Base-by-base conservation (phyloP, 2,888 invertebrate species). In the Eilema caniola region DNA sequence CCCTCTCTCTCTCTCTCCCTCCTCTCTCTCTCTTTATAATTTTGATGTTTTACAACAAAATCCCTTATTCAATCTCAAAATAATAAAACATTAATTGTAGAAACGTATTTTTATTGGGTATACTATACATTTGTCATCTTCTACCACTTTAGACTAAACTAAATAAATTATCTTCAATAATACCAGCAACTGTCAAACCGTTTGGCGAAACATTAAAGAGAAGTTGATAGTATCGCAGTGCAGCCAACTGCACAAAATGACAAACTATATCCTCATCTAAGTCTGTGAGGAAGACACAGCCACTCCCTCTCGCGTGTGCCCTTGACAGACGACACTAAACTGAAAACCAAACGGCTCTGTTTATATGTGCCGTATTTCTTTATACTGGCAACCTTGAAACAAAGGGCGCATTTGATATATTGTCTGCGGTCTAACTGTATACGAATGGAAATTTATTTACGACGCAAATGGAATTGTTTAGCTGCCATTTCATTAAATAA, bases 321-420 rank as follows among this genome's bases (percentile, higher is more conserved):
- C 66, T 60, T 37, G 24, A 28, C 28, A 20, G 60, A 28, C 25
- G 67, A 16, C 60, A 61, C 60, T 41, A 60, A 41, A 37, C 37
- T 25, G 41, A 25, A 24, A 62, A 41, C 41, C 25, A 62, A 67
- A 61, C 53, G 24, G 67, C n/a, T 68, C 61, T 33, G 67, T 68
- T 67, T 56, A 57, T 62, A 23, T 62, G 47, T 28, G 33, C 24
- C 33, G 23, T 56, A 53, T 62, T 56, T 14, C 53, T 31, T 62
- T 37, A 37, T 24, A 37, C 10, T 11, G 61, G 24, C 37, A 25
- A 56, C 62, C 56, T 62, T 37, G 62, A 24, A 24, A 47, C 62
- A 33, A 68, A 68, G 56, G 66, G 62, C 25, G 56, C 61, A 4
- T 61, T 62, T 68, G 67, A 68, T 68, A 68, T 62, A 68, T 68